phyloP scores from a whole-genome alignment of 2,888 invertebrate species.

The Mythimna ferrago region DNA sequence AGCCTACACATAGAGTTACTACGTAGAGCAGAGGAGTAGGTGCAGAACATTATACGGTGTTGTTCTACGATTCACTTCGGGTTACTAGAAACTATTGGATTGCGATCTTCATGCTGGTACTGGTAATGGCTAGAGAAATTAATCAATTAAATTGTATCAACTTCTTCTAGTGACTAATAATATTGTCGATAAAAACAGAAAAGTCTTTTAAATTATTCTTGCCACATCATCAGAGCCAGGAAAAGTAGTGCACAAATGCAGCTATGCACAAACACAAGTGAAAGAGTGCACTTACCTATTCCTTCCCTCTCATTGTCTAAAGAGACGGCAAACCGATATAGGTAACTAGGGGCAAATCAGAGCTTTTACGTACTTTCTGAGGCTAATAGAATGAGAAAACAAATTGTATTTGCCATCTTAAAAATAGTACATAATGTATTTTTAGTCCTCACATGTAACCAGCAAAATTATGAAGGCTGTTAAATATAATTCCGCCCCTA shows the following conservation, averaged over 20 bases:
- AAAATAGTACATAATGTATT: background rate
- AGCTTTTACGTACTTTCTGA: background rate
- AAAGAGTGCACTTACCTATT: no score
- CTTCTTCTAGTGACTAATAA: background rate
- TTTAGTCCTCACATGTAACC: constrained; percentile 18
- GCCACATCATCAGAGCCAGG: no score
- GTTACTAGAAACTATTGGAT: background rate
- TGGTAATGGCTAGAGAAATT: background rate
- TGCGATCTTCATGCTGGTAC: background rate
- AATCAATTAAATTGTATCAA: background rate
- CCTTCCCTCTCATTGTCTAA: no score
- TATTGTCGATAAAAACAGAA: background rate
- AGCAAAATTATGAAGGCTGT: constrained; percentile 5
- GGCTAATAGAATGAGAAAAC: background rate
- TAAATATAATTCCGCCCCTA: constrained; percentile 17
- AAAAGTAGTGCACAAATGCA: no score
- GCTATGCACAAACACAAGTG: no score
- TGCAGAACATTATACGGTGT: background rate
- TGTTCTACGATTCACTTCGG: background rate
- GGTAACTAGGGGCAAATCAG: no score
- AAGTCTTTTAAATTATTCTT: background rate
- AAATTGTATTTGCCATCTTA: background rate
- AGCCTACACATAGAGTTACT: background rate
- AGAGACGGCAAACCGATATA: background rate
- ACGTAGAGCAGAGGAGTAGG: background rate